Evolutionary conservation across 2,888 invertebrate genomes (phyloP).

Genomic region (Odontocolon sp.): DNA sequence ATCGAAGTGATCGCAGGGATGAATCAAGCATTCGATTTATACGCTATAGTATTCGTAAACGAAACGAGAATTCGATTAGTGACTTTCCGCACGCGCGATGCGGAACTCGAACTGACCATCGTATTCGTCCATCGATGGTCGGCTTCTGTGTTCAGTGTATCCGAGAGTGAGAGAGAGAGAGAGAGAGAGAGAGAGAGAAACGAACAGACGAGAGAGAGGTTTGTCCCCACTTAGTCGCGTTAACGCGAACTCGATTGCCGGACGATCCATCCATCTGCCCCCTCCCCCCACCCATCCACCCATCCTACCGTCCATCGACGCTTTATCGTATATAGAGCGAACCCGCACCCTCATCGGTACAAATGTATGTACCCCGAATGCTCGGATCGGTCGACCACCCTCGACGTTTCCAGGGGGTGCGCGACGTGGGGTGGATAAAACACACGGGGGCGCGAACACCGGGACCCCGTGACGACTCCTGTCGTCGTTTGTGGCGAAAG

Average conservation of each 20-base stretch:
- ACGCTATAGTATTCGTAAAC: slow-evolving; percentile 42
- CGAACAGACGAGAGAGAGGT: slow-evolving; percentile 60
- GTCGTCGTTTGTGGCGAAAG: slow-evolving; percentile 40
- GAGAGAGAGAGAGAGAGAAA: slow-evolving; percentile 10
- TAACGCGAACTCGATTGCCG: slow-evolving; percentile 74
- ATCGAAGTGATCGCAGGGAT: neutral
- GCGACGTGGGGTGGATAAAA: slow-evolving; percentile 13
- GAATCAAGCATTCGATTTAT: slow-evolving; percentile 10
- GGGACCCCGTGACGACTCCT: slow-evolving; percentile 21
- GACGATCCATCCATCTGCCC: slow-evolving; percentile 66
- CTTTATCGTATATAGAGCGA: slow-evolving; percentile 21
- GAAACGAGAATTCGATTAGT: slow-evolving; percentile 52
- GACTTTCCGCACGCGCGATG: slow-evolving; percentile 32
- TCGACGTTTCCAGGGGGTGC: slow-evolving; percentile 43
- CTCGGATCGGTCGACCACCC: slow-evolving; percentile 42
- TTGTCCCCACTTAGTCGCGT: slow-evolving; percentile 73
- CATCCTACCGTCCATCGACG: slow-evolving; percentile 47
- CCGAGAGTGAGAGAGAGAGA: slow-evolving; percentile 8
- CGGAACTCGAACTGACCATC: too few relatives aligned
- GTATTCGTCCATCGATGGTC: too few relatives aligned
- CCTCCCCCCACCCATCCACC: too few relatives aligned
- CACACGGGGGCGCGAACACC: slow-evolving; percentile 19
- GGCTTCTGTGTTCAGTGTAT: neutral
- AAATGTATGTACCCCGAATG: slow-evolving; percentile 17
- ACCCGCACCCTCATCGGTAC: slow-evolving; percentile 25